These are phyloP conservation scores for Charaxes varanes DNA, from an alignment of 1,140 invertebrate genomes.

Conservation along the genomic window DNA sequence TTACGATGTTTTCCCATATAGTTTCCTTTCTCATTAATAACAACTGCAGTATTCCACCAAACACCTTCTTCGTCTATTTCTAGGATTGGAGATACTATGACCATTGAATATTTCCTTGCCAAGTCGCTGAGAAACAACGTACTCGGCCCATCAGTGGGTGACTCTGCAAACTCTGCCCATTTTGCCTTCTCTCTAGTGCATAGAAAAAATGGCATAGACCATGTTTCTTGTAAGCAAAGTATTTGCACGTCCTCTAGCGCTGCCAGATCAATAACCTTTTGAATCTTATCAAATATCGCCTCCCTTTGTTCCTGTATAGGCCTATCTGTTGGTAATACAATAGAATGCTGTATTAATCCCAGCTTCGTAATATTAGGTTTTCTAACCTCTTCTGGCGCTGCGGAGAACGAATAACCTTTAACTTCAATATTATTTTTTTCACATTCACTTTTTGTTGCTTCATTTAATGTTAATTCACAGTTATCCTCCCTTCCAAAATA, in stretches of 20 bases:
- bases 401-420: slow-evolving; percentile 80
- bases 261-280: slow-evolving; percentile 87
- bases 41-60: slow-evolving; percentile 97
- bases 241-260: slow-evolving; percentile 89
- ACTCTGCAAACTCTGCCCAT: slow-evolving; percentile 97
- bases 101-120: slow-evolving; percentile 91
- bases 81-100: slow-evolving; percentile 96
- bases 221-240: slow-evolving; percentile 96
- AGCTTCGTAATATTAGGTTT: slow-evolving; percentile 83
- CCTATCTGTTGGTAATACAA: slow-evolving; percentile 85
- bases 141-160: slow-evolving; percentile 90
- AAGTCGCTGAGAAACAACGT: slow-evolving; percentile 86
- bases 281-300: slow-evolving; percentile 86
- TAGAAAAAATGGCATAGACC: slow-evolving; percentile 99
- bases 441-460: slow-evolving; percentile 27
- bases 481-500: slow-evolving; percentile 80
- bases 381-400: slow-evolving; percentile 79
- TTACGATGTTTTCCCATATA: slow-evolving; percentile 97
- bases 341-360: slow-evolving; percentile 92
- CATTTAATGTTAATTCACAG: slow-evolving; percentile 38
- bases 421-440: slow-evolving; percentile 82
- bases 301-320: slow-evolving; percentile 85
- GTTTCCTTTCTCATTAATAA: slow-evolving; percentile 90
- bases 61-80: slow-evolving; percentile 91
- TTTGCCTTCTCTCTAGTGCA: slow-evolving; percentile 96